Evolutionary conservation across 2,797 vertebrate genomes (phyloP).

Genomic region (Staurois parvus): DNA sequence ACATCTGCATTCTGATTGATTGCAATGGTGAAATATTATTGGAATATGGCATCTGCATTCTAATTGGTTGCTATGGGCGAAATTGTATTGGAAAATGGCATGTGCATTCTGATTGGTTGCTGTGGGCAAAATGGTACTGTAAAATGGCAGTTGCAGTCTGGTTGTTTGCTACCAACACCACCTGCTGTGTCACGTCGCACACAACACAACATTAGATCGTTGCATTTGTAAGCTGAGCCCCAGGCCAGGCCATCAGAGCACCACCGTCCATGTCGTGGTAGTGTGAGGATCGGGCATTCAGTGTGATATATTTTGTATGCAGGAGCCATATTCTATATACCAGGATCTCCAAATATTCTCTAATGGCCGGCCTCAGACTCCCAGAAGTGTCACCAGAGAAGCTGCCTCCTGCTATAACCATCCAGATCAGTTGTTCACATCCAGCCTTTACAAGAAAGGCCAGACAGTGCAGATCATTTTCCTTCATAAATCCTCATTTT

Average conservation of each 20-base stretch:
- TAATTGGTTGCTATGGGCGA: no score
- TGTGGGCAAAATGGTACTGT: no score
- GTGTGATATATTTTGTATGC: neutral
- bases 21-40: no score
- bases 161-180: no score
- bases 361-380: neutral
- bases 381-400: neutral
- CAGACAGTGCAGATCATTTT: neutral
- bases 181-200: no score
- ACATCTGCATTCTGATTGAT: no score
- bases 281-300: neutral
- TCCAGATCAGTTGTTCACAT: slow-evolving; percentile 26
- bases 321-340: neutral
- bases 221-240: neutral
- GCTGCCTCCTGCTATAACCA: neutral
- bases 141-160: no score
- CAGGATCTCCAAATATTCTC: no score
- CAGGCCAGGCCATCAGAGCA: neutral
- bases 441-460: neutral
- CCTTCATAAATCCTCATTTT: slow-evolving; percentile 8
- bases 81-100: no score
- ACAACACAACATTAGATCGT: neutral
- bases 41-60: no score
- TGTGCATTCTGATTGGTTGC: no score
- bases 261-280: neutral